Evolutionary conservation across 2,113 vertebrate genomes (phyloP).

Genomic region (Psettodes erumei): DNA sequence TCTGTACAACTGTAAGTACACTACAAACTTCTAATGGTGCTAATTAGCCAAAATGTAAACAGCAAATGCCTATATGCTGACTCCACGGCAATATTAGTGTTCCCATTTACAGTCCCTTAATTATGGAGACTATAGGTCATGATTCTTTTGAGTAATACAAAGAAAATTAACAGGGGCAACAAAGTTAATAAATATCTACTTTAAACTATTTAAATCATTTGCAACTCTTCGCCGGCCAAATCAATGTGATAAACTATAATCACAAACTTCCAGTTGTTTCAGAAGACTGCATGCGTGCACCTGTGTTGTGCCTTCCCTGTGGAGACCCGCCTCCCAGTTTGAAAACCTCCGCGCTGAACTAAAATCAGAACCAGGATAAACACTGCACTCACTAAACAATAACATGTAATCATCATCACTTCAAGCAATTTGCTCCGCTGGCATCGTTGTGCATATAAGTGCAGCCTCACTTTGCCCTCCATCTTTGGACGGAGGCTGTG

Average conservation of each 20-base stretch:
- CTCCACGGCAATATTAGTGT: background rate
- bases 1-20: background rate
- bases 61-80: background rate
- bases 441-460: background rate
- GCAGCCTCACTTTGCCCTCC: background rate
- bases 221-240: background rate
- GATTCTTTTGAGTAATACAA: background rate
- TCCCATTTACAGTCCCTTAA: background rate
- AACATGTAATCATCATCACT: background rate
- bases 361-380: background rate
- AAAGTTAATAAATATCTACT: background rate
- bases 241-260: background rate
- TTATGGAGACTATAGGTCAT: background rate
- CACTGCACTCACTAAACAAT: background rate
- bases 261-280: too few species aligned
- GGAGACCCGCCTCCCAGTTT: too few species aligned
- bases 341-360: background rate
- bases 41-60: background rate
- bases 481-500: slow-evolving; percentile 1
- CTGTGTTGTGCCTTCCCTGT: too few species aligned
- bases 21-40: background rate
- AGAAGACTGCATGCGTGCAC: background rate
- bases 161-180: background rate
- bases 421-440: background rate
- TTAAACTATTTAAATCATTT: background rate